phyloP scores from a whole-genome alignment of 2,888 invertebrate species.

The Penaeus monodon region DNA sequence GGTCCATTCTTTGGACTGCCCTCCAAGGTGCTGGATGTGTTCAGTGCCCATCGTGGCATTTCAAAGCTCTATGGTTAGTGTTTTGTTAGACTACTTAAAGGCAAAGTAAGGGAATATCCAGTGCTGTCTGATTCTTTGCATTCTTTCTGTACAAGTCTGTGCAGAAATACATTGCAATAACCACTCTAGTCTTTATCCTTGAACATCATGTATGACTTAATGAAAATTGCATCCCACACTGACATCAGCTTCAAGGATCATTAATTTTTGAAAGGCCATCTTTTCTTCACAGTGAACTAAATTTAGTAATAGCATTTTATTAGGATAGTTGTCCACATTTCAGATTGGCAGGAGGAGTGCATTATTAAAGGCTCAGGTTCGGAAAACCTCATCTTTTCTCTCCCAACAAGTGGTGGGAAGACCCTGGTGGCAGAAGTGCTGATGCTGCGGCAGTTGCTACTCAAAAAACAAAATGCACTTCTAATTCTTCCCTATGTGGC shows the following conservation, averaged over 20 bases:
- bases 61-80: constrained; percentile 84
- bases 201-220: too few relatives aligned
- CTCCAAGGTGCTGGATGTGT: constrained; percentile 77
- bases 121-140: too few relatives aligned
- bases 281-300: background rate
- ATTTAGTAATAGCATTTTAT: constrained; percentile 61
- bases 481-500: constrained; percentile 95
- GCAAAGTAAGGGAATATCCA: too few relatives aligned
- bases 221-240: too few relatives aligned
- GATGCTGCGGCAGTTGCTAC: constrained; percentile 87
- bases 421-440: constrained; percentile 96
- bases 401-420: constrained; percentile 98
- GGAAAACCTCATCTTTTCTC: constrained; percentile 88
- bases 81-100: background rate
- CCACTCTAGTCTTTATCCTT: too few relatives aligned
- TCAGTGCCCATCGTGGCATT: constrained; percentile 84
- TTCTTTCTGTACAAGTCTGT: too few relatives aligned
- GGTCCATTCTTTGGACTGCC: constrained; percentile 86
- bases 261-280: too few relatives aligned
- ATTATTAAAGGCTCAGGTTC: constrained; percentile 78
- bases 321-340: constrained; percentile 56
- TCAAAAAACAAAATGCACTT: constrained; percentile 84
- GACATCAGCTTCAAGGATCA: too few relatives aligned
- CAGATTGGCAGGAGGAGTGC: constrained; percentile 96
- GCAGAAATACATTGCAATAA: too few relatives aligned